Percentiles rank a stretch among this genome's conserved stretches.
These are phyloP conservation scores for Notodonta ziczac DNA, from an alignment of 2,888 invertebrate species.

Conservation along the genomic window DNA sequence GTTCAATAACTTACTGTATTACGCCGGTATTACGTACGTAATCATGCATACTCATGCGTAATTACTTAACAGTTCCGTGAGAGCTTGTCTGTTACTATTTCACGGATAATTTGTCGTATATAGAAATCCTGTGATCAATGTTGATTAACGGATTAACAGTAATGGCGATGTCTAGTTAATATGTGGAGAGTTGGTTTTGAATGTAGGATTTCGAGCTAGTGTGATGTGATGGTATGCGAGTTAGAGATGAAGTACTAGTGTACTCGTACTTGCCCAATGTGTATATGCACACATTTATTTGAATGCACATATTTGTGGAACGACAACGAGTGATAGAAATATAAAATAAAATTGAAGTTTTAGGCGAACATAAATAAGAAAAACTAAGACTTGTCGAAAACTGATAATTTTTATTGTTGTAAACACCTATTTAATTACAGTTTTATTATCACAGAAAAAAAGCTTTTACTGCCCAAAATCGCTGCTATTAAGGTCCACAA, in stretches of 20 bases:
- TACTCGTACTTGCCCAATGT: too few relatives aligned
- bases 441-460: not conserved
- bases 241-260: too few relatives aligned
- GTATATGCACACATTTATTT: too few relatives aligned
- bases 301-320: too few relatives aligned
- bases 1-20: not conserved
- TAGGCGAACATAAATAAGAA: too few relatives aligned
- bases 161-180: constrained; percentile 17
- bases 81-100: constrained; percentile 28
- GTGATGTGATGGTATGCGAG: too few relatives aligned
- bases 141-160: constrained; percentile 38
- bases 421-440: not conserved
- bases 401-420: too few relatives aligned
- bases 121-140: constrained; percentile 35
- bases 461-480: constrained; percentile 1
- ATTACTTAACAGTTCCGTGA: constrained; percentile 12
- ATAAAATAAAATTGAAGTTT: too few relatives aligned
- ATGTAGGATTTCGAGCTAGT: not conserved
- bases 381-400: too few relatives aligned
- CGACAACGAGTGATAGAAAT: too few relatives aligned
- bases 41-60: not conserved
- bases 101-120: constrained; percentile 36
- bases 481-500: constrained; percentile 5
- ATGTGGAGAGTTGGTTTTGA: not conserved
- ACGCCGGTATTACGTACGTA: too few relatives aligned